Base-by-base conservation (phyloP, 1,140 invertebrate species). In the Agrilus planipennis region DNA sequence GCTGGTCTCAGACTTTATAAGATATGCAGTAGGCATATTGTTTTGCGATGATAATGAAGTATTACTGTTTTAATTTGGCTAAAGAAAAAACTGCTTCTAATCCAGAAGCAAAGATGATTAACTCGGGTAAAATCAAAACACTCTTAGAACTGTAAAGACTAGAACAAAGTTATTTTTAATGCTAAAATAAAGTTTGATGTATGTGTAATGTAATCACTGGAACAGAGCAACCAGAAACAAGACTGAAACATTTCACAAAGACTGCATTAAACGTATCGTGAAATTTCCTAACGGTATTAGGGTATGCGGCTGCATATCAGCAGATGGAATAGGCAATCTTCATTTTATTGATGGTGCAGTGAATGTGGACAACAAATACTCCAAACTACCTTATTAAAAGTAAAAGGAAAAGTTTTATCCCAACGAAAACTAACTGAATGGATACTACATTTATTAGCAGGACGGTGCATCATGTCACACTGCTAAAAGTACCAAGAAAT, bases 111-210 rank as follows among this genome's bases (percentile, higher is more conserved):
- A 34, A 25, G 11, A 4, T 11, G 39, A 23, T 28, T 34, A 3
- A 16, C 23, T 29, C 40, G 45, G 32, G 46, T 30, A 7, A 41
- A 39, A 38, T 40, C 25, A 10, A 44, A 38, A 44, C 4, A 21
- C 16, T 29, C 28, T 10, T 46, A 40, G 47, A 30, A 29, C 4
- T 20, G 20, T 19, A n/a, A 47, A 11, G 19, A 44, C 17, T 51
- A 45, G 51, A 39, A 42, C 9, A 45, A 40, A 30, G 34, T 51
- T 1, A 49, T 55, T 23, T 55, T 45, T 47, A 51, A 44, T 17
- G 56, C 57, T 19, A 47, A 58, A 43, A 44, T 43, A 7, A 56
- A 54, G 50, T n/a, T n/a, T n/a, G n/a, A n/a, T 39, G 37, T 47
- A 9, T 51, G 37, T 34, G 44, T 49, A 19, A n/a, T 41, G 43